Base-by-base conservation (phyloP, 2,888 invertebrate genomes). In the Agelastica alni region DNA sequence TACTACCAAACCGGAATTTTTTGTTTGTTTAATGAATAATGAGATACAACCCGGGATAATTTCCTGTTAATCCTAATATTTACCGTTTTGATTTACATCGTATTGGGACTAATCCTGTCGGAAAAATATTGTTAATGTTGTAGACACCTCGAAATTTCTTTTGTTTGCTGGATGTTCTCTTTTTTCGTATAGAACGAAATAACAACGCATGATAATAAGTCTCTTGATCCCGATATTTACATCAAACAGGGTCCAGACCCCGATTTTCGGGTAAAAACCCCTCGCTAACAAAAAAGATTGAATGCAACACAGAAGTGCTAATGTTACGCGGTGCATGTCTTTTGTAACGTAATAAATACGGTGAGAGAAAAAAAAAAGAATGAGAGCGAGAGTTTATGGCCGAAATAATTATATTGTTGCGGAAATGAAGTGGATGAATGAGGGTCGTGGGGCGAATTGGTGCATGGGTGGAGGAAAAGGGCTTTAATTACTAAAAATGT, bases 331-430 rank as follows among this genome's bases (percentile, higher is more conserved):
- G 46, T 49, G 46, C 54, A 60, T 56, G 59, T 60, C 55, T 59
- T 56, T 48, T 56, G 46, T 53, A 49, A 56, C 51, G 46, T 56
- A 53, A 60, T 58, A 60, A 57, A 60, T 58, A 49, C 10, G 20
- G 37, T 39, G 41, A 32, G n/a, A n/a, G n/a, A n/a, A n/a, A n/a
- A 49, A 49, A 49, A 43, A 45, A 45, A 41, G 41, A 41, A 49
- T 32, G 41, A 32, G 5, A 41, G 41, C 31, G n/a, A 10, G 49
- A 10, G 49, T 49, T 49, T 48, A 49, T 67, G 70, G 70, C 68
- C 69, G 66, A 68, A 70, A 71, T 71, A 72, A 73, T 73, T 72
- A 71, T 70, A 70, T 67, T 66, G 69, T 65, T 62, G 61, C 64
- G 65, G 67, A 64, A 57, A 65, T 61, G 56, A 60, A 63, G 55